Evolutionary conservation across 2,797 vertebrate genomes (phyloP).

Genomic region (Hydrolagus colliei): DNA sequence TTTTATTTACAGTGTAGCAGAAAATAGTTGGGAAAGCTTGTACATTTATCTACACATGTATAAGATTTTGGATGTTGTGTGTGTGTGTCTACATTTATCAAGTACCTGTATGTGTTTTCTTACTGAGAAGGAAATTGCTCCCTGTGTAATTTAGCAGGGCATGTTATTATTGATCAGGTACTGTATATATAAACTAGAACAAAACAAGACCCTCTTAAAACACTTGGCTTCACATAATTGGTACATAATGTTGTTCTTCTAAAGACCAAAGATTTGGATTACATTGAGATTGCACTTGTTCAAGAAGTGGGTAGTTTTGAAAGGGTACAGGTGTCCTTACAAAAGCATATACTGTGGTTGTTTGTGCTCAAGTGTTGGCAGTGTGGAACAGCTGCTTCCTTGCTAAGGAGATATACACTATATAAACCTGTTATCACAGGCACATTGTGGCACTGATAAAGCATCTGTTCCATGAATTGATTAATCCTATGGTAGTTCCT

Average conservation of each 20-base stretch:
- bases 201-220: not conserved
- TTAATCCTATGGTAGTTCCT: not conserved
- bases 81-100: too few relatives aligned
- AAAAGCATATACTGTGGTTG: not conserved
- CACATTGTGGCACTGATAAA: not conserved
- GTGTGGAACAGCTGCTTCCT: conserved; percentile 21
- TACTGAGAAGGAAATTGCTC: too few relatives aligned
- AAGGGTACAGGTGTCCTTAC: not conserved
- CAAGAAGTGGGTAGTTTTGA: not conserved
- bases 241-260: not conserved
- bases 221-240: not conserved
- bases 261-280: not conserved
- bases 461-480: conserved; percentile 26
- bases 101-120: too few relatives aligned
- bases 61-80: too few relatives aligned
- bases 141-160: too few relatives aligned
- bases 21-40: too few relatives aligned
- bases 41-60: too few relatives aligned
- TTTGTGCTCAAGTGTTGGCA: not conserved
- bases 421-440: conserved; percentile 24
- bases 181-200: not conserved
- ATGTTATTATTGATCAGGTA: too few relatives aligned
- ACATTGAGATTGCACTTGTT: not conserved
- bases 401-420: not conserved
- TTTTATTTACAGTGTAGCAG: too few relatives aligned